phyloP scores from a whole-genome alignment of 2,888 invertebrate genomes.

The Ophioninae sp. region DNA sequence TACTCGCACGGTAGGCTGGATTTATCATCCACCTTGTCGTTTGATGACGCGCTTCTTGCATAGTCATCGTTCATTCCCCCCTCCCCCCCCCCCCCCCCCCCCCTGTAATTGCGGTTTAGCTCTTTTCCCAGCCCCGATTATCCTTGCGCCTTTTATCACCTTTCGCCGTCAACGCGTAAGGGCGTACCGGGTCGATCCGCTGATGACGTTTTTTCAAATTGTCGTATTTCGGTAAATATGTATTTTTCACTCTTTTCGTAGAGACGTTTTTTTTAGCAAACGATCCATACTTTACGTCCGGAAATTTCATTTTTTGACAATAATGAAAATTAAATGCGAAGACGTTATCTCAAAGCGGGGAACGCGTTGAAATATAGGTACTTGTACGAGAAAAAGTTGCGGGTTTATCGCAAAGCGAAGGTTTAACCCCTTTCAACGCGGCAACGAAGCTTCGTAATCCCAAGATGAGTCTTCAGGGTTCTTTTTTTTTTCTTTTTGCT shows the following conservation, averaged over 20 bases:
- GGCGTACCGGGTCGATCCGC: too few relatives aligned
- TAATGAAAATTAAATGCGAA: too few relatives aligned
- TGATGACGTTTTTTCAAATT: too few relatives aligned
- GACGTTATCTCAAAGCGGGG: too few relatives aligned
- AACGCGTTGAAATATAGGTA: too few relatives aligned
- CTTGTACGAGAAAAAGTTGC: too few relatives aligned
- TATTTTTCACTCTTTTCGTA: too few relatives aligned
- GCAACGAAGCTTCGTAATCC: not conserved
- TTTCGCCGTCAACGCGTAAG: not conserved
- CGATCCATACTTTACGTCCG: too few relatives aligned
- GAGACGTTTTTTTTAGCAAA: too few relatives aligned
- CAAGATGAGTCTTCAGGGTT: conserved; percentile 12
- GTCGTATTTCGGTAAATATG: too few relatives aligned
- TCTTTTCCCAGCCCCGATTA: not conserved
- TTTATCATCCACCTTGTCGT: conserved; percentile 37
- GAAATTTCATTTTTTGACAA: too few relatives aligned
- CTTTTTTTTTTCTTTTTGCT: not conserved
- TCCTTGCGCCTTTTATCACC: not conserved
- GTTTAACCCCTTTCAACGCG: not conserved
- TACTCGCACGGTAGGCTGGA: conserved; percentile 29
- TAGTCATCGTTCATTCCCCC: conserved; percentile 28
- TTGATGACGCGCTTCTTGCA: conserved; percentile 31
- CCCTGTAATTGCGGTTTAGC: not conserved
- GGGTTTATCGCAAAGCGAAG: not conserved
- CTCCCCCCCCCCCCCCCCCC: too few relatives aligned